Evolutionary conservation across 2,888 invertebrate genomes (phyloP), one percentile per base, ranked within the genome.

Genomic region (Frankliniella fusca): DNA sequence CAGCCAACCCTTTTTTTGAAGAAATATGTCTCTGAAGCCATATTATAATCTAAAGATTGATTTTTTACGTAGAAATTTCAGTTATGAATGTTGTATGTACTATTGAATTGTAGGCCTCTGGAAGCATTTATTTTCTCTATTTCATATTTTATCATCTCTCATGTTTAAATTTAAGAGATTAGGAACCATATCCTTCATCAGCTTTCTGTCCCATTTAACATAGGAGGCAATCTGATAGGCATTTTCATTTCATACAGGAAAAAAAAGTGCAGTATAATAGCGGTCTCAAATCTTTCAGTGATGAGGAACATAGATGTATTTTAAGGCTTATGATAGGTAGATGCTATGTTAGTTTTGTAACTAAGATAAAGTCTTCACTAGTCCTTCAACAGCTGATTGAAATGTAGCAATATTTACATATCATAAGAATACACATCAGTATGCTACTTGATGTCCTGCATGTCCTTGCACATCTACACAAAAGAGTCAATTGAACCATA

Each of bases 311-410:
- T 76, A 76, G 70, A 23, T 76, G 70, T 76, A 27, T 76, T 27
- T 76, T 23, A 12, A 76, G 27, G 70, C 70, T 76, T 76, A 12
- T 76, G 27, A 27, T 20, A 23, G 23, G 23, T 76, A 76, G 70
- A 76, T 76, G 70, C 70, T 76, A 23, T 76, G 70, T 76, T 76
- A 76, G 70, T 76, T 76, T 76, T 76, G 70, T 76, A 76, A 76
- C 27, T 76, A 27, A 76, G 70, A 76, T 76, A 76, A 38, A 3
- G 38, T 76, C 70, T 76, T 76, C 27, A 76, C 70, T 27, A 76
- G 27, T 11, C 12, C 23, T 76, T 27, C 23, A 76, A 76, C 23
- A 23, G 70, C 70, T 27, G 27, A 76, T 76, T 76, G n/a, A 27
- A 76, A 76, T 54, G 70, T 76, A 76, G 70, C 70, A 27, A 76